Evolutionary conservation across 2,113 vertebrate genomes (phyloP), one percentile per base, ranked within the genome.

Genomic region (Lepus timidus): DNA sequence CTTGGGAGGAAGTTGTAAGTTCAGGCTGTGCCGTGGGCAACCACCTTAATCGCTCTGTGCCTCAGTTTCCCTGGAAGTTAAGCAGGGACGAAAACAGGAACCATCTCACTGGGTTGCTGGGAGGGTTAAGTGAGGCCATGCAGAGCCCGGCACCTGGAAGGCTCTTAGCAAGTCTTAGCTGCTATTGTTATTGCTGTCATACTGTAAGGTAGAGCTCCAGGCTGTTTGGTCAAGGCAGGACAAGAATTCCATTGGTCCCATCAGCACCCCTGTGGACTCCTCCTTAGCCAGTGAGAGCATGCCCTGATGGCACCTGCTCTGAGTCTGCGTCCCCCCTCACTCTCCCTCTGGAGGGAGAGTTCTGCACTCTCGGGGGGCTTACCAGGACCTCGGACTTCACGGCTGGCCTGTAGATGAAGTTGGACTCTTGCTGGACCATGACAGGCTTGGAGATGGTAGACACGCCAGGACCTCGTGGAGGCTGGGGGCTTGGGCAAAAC

Each of bases 401-500:
- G 25, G 99, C 98, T 73, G 99, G 96, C 98, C 99, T 99, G 97
- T 98, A 99, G 65, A 98, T 96, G 27, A 98, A 98, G 97, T 99
- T 99, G 65, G 99, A 97, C 88, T 98, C 98, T 97, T 99, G 99
- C 20, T 99, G 99, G 95, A 99, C 98, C 99, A 99, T 99, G 98
- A 99, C 97, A 1, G 99, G 99, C 96, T 99, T 99, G 92, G 99
- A 99, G 97, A 99, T 99, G 97, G 99, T 98, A 23, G 99, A 98
- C 82, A 98, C 97, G 52, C 97, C 98, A 97, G 99, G 99, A 94
- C 98, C 98, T 95, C 99, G 98, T 90, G 99, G 99, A 92, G 98
- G 99, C 90, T 99, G 99, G 86, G 99, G 99, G 94, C 99, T 99
- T 95, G 99, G 99, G 97, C 99, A 99, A 97, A 99, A 98, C 98